These are phyloP conservation scores for Probosciger aterrimus DNA, from an alignment of 2,113 vertebrate genomes.

Conservation along the genomic window DNA sequence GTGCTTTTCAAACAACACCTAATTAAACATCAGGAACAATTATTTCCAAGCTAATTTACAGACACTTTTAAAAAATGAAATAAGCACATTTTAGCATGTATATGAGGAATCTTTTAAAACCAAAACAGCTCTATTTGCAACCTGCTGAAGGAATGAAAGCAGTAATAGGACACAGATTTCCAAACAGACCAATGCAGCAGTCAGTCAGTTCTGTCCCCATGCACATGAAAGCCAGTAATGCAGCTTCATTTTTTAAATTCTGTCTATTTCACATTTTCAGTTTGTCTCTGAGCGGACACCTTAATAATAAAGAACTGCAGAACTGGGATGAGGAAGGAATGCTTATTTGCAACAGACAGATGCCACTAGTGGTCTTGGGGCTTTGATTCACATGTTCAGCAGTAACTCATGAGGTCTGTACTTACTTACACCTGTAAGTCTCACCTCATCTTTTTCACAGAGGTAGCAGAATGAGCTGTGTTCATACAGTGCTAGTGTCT, in stretches of 20 bases:
- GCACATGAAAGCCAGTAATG: not conserved
- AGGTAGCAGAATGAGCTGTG: not conserved
- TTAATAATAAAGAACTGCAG: not conserved
- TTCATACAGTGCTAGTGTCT: not conserved
- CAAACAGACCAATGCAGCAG: not conserved
- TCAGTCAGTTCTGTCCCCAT: not conserved
- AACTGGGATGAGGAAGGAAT: not conserved
- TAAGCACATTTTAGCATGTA: slow-evolving; percentile 17
- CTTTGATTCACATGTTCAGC: not conserved
- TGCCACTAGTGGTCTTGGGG: not conserved
- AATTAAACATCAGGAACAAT: slow-evolving; percentile 64
- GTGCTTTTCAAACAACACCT: slow-evolving; percentile 57
- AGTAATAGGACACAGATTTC: not conserved
- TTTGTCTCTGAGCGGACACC: not conserved
- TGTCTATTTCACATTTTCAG: not conserved
- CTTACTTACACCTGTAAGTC: not conserved
- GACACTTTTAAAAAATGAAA: slow-evolving; percentile 11
- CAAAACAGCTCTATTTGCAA: slow-evolving; percentile 14
- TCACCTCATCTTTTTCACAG: slow-evolving; percentile 19
- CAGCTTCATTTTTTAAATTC: slow-evolving; percentile 15
- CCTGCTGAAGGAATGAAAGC: not conserved
- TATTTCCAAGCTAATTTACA: slow-evolving; percentile 43
- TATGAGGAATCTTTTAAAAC: not conserved
- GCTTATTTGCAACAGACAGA: slow-evolving; percentile 41
- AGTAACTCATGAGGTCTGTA: not conserved